Conservation (phyloP, 2,797 vertebrate genomes). For the Ceryle rudis region DNA sequence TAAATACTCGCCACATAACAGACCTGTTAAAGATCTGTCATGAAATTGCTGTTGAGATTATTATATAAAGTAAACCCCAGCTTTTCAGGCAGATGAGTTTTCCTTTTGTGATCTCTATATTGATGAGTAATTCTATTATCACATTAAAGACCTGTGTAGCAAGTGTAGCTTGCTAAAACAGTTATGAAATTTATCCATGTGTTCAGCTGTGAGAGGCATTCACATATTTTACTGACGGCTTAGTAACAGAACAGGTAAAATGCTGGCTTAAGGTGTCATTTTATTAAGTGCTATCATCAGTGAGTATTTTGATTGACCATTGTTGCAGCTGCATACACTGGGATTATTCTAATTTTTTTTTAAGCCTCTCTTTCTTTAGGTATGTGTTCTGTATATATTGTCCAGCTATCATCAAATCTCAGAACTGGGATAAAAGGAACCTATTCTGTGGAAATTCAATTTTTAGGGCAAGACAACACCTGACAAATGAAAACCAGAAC, state of each 20-base stretch:
- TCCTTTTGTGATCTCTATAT: neutral
- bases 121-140: neutral
- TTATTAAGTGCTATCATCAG: neutral
- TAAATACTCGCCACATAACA: neutral
- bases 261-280: neutral
- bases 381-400: neutral
- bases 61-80: neutral
- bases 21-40: neutral
- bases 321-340: neutral
- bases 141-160: neutral
- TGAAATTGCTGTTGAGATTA: neutral
- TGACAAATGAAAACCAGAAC: neutral
- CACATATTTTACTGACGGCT: fast-evolving
- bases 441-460: neutral
- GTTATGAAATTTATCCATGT: neutral
- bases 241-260: neutral
- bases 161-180: neutral
- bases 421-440: neutral
- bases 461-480: neutral
- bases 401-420: neutral
- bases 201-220: neutral
- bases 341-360: neutral
- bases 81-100: neutral
- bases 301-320: neutral
- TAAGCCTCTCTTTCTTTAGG: neutral